A percentile compares a stretch with the other conserved stretches of the same genome.
These are phyloP conservation scores for Spodoptera frugiperda DNA, from an alignment of 1,140 invertebrate species.

Conservation along the genomic window DNA sequence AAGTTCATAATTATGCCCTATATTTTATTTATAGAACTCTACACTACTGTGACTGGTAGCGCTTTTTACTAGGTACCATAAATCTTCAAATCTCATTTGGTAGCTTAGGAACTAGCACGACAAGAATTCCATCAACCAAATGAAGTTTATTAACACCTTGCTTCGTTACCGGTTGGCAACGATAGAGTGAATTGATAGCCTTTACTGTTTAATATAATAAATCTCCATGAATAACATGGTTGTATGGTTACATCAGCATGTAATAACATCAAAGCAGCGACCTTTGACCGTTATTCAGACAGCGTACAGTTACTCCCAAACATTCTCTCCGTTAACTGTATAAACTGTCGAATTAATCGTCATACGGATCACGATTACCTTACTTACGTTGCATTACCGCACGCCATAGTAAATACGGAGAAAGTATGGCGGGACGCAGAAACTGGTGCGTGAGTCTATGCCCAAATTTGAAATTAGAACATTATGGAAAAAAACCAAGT, in stretches of 20 bases:
- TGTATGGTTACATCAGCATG: slow-evolving; percentile 7
- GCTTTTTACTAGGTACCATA: too few relatives aligned
- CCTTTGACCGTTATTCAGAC: slow-evolving; percentile 33
- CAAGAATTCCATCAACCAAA: too few relatives aligned
- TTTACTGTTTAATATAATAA: slow-evolving; percentile 1
- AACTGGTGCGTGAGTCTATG: slow-evolving; percentile 46
- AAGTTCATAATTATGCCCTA: too few relatives aligned
- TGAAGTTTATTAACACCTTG: too few relatives aligned
- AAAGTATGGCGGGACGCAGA: slow-evolving; percentile 53
- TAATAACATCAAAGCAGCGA: slow-evolving; percentile 8
- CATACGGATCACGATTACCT: slow-evolving; percentile 59
- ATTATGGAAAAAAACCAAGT: slow-evolving; percentile 4
- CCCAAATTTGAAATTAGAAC: slow-evolving; percentile 19
- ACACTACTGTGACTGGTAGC: too few relatives aligned
- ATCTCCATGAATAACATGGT: slow-evolving; percentile 4
- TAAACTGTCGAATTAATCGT: slow-evolving; percentile 50
- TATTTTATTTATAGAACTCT: too few relatives aligned
- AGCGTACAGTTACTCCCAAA: slow-evolving; percentile 37
- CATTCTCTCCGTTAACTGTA: slow-evolving; percentile 52
- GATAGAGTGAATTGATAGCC: neutral
- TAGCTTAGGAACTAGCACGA: too few relatives aligned
- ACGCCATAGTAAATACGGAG: slow-evolving; percentile 60
- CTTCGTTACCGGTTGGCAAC: neutral
- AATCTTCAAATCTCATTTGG: too few relatives aligned
- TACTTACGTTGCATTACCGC: slow-evolving; percentile 61